Base-by-base conservation (phyloP, 64 coral and sea anemone species). In the Hydrozoanthus tunicans region DNA sequence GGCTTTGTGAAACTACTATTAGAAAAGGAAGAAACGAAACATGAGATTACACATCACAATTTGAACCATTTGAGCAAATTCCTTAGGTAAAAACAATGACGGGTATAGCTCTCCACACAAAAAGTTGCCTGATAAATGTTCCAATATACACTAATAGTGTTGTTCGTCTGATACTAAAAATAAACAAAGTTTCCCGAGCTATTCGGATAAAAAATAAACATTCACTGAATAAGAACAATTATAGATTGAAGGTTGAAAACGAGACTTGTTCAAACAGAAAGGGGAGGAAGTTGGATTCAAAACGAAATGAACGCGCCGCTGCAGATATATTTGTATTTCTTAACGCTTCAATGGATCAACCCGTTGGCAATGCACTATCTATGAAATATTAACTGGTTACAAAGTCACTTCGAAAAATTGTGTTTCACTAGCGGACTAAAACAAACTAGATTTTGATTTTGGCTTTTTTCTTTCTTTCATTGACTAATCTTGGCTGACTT, bases 341-440 rank as follows among this genome's bases (percentile, higher is more conserved):
- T 86, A 17, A 86, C 65, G 83, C 66, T 71, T 56, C 66, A 58
- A 5, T 71, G 67, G 11, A 73, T 26, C 6, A 70, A 86, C 83
- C 83, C 25, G 83, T 86, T 86, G 53, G 53, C 53, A 11, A 71
- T 61, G 64, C 11, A 13, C 5, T 82, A 5, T 82, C 59, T 12
- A 82, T 86, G 13, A 86, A 86, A 86, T 86, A 86, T 86, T 86
- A 86, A 86, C 83, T 24, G 68, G 83, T 71, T 86, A 23, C 83
- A 6, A 86, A 86, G 53, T 86, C 83, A 86, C 5, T 13, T 25
- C n/a, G 53, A 20, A 71, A 86, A 86, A 58, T 67, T 86, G 53
- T 73, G 54, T 86, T 58, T 20, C 6, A 55, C 25, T 86, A 24
- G 58, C 66, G 9, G 83, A 70, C 6, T 14, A 4, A 59, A 61